phyloP scores from a whole-genome alignment of 1,140 invertebrate genomes.

The Pygmarrhopalites habei region DNA sequence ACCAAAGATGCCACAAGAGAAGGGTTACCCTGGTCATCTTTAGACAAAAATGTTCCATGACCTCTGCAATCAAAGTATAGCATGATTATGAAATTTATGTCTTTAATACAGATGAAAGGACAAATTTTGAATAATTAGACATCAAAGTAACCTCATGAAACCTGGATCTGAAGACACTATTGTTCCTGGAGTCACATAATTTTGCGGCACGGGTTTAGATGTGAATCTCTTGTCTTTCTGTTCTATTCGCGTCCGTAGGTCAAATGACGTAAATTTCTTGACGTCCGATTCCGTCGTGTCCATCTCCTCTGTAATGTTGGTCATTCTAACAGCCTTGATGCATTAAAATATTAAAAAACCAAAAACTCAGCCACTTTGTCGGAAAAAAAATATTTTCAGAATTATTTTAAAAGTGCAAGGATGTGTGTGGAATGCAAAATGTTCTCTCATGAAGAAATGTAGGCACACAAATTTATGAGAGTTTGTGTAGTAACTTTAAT shows the following conservation, averaged over 20 bases:
- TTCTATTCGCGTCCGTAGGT: constrained; percentile 17
- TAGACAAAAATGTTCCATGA: constrained; percentile 86
- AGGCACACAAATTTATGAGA: too few relatives aligned
- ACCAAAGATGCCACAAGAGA: constrained; percentile 83
- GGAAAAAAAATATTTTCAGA: too few relatives aligned
- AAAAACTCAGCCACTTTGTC: background rate
- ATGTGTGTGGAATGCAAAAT: too few relatives aligned
- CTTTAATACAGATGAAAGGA: background rate
- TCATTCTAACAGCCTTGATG: background rate
- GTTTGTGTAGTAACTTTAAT: too few relatives aligned
- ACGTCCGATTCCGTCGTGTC: background rate
- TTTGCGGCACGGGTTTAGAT: constrained; percentile 43
- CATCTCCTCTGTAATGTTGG: background rate
- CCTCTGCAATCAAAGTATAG: constrained; percentile 60
- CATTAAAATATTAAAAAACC: background rate
- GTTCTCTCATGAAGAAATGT: too few relatives aligned
- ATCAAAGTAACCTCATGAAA: constrained; percentile 64
- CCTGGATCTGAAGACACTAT: constrained; percentile 71
- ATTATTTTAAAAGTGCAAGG: too few relatives aligned
- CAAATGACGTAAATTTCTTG: constrained; percentile 15
- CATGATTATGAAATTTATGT: background rate
- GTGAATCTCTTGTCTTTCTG: constrained; percentile 4
- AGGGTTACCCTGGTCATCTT: constrained; percentile 55
- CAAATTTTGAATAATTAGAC: background rate
- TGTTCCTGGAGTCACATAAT: constrained; percentile 78